Conservation (phyloP, 2,797 vertebrate genomes). For the Sebastes nivosus region DNA sequence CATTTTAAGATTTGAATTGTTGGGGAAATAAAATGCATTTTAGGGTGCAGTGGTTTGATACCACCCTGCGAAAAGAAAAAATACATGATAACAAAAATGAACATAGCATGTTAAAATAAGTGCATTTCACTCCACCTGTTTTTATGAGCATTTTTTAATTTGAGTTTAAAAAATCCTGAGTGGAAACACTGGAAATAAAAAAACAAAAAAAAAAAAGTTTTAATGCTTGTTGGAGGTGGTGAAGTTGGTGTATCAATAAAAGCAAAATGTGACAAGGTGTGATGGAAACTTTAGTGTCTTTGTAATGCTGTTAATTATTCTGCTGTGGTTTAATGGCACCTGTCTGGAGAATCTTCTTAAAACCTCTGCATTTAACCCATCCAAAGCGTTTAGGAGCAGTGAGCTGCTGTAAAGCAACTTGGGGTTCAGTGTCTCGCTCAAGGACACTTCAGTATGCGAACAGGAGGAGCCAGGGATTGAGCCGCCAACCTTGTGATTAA, state of each 20-base stretch:
- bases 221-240: background rate
- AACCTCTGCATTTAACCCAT: background rate
- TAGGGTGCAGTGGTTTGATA: background rate
- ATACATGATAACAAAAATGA: background rate
- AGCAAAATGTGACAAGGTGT: background rate
- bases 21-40: background rate
- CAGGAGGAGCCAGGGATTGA: background rate
- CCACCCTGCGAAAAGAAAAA: background rate
- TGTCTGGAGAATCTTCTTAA: background rate
- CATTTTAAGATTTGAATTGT: background rate
- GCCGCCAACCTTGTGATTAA: background rate
- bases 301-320: background rate
- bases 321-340: background rate
- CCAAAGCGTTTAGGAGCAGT: background rate
- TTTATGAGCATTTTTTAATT: background rate
- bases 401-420: background rate
- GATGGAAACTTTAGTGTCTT: background rate
- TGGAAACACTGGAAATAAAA: background rate
- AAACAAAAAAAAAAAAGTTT: background rate
- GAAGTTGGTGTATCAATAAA: background rate
- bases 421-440: background rate
- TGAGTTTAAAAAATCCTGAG: background rate
- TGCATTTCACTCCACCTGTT: background rate
- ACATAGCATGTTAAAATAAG: background rate
- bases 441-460: background rate